Conservation (phyloP, 2,797 vertebrate genomes). For the Notamacropus eugenii region DNA sequence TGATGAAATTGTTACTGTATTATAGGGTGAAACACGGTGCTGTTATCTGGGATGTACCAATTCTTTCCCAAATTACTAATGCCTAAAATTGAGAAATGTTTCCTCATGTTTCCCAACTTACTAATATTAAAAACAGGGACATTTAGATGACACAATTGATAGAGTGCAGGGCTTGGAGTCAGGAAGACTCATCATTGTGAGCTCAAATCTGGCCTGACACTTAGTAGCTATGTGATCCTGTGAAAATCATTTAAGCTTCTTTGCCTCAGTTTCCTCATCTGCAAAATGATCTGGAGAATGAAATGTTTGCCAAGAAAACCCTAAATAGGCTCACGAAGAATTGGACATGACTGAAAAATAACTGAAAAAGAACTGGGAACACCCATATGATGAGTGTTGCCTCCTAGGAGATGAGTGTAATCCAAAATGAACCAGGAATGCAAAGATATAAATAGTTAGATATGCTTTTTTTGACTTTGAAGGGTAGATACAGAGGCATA, state of each 20-base stretch:
- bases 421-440: neutral
- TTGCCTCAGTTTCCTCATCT: neutral
- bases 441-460: neutral
- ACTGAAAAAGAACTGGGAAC: neutral
- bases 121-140: neutral
- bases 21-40: neutral
- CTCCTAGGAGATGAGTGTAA: neutral
- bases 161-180: neutral
- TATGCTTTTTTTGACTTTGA: neutral
- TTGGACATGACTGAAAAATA: neutral
- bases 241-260: neutral
- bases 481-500: neutral
- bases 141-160: neutral
- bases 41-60: neutral
- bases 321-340: neutral
- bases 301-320: neutral
- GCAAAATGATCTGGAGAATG: neutral
- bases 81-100: neutral
- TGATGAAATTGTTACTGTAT: constrained; percentile 8
- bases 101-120: neutral
- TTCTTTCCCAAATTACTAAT: neutral
- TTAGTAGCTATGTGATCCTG: neutral
- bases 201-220: neutral
- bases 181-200: neutral
- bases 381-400: neutral